Base-by-base conservation (phyloP, 2,797 vertebrate species). In the Lacerta viridis region DNA sequence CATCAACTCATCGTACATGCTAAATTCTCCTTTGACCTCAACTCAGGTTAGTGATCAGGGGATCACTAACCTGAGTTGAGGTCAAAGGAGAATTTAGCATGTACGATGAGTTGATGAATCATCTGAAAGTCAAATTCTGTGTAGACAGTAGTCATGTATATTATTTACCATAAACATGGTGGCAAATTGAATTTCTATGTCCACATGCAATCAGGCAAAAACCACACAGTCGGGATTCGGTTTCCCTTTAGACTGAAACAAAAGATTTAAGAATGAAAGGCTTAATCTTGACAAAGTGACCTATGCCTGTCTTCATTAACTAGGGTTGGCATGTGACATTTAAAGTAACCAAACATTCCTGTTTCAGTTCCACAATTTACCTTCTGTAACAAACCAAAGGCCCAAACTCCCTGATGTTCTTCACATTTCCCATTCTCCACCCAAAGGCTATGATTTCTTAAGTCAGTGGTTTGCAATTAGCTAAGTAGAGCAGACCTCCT, bases 71-170 rank as follows among this genome's bases (percentile, higher is more conserved):
- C 95, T 94, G 93, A 96, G 89, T 93, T 92, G 90, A 92, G 92
- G 95, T 96, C 95, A 88, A 92, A 95, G 96, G 96, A 97, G 92
- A 97, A 93, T 95, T 77, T 94, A 95, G 95, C 90, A 33, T 94
- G 94, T 95, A 96, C 95, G 96, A 97, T 96, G 97, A 96, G 95
- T 96, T 97, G 96, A 96, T 97, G 97, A 97, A 97, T 97, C 97
- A 97, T 55, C 95, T 91, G 96, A 95, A 96, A 97, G 97, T 97
- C 96, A 97, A 97, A 96, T 97, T 96, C 95, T 95, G 97, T 95
- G 89, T 94, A 96, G 96, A 96, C 91, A 96, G 92, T 90, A 96
- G 92, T 89, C 94, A 91, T 39, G 83, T 84, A 90, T 91, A 93
- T 94, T 93, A 95, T 95, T 90, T 88, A 90, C 85, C 88, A 36